A percentile compares a stretch with the other conserved stretches of the same genome.
These are phyloP conservation scores for Euura saliciscinereae DNA, from an alignment of 1,140 invertebrate genomes.

Conservation along the genomic window DNA sequence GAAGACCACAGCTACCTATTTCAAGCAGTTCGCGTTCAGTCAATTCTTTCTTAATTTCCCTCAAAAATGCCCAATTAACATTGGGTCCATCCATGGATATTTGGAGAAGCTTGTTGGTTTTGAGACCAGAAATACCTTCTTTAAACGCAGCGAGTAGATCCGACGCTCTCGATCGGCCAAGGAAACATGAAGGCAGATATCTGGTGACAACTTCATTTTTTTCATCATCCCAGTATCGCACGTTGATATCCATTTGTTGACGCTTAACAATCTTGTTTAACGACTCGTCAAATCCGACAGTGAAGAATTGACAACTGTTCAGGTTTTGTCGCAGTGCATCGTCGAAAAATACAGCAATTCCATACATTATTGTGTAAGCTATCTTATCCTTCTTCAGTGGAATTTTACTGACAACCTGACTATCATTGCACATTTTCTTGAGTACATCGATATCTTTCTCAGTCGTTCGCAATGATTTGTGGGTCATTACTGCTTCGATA, in stretches of 20 bases:
- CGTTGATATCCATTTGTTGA: slow-evolving; percentile 26
- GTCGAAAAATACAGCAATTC: slow-evolving; percentile 14
- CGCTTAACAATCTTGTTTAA: slow-evolving; percentile 26
- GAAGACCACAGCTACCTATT: slow-evolving; percentile 31
- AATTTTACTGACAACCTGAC: slow-evolving; percentile 20
- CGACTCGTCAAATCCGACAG: slow-evolving; percentile 27
- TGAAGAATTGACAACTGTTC: slow-evolving; percentile 13
- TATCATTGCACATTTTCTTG: slow-evolving; percentile 23
- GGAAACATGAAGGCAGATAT: slow-evolving; percentile 28
- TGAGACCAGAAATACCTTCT: slow-evolving; percentile 12
- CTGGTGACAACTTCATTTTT: slow-evolving; percentile 14
- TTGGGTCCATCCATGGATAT: slow-evolving; percentile 34
- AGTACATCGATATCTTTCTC: slow-evolving; percentile 19
- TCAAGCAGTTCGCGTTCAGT: slow-evolving; percentile 27
- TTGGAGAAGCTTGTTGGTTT: slow-evolving; percentile 24
- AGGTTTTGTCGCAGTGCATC: background rate
- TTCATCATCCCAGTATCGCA: slow-evolving; percentile 18
- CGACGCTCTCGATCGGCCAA: slow-evolving; percentile 18
- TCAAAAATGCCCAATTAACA: slow-evolving; percentile 27
- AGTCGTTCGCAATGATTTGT: slow-evolving; percentile 22
- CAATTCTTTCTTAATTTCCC: slow-evolving; percentile 11
- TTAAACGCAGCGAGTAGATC: slow-evolving; percentile 26
- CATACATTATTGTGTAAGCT: slow-evolving; percentile 16
- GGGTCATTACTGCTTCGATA: slow-evolving; percentile 16
- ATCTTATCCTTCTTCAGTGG: slow-evolving; percentile 22